Base-by-base conservation (phyloP, 2,113 vertebrate genomes). In the Zosterops borbonicus region DNA sequence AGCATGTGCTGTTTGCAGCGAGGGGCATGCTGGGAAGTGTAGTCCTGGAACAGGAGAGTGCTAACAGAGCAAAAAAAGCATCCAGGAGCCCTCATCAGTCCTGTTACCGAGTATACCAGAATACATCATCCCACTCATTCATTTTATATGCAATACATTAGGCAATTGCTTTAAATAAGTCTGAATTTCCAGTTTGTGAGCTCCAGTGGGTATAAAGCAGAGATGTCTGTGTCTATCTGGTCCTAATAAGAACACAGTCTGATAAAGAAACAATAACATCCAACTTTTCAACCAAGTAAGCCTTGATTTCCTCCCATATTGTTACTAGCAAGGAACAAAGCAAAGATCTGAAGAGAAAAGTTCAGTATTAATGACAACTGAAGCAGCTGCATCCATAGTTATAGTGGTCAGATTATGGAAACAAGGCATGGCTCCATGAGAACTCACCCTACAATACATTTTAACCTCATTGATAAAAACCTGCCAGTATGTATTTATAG, bases 371-470 rank as follows among this genome's bases (percentile, higher is more conserved):
- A 70, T 18, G 12, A 70, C 59, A 87, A 64, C 4, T 53, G 14
- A 55, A 77, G 14, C 59, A 25, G 11, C 10, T 33, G 6, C 39
- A 75, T 7, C 18, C 12, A 27, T 0, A 75, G 31, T n/a, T 59
- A 28, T 0, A 47, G 21, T 0, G 4, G 9, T 19, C 24, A 33
- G 47, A 50, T 35, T 18, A 71, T 0, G 4, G 44, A 41, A 64
- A 77, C 9, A 21, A 31, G 22, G 29, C 22, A 10, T 0, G 12
- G 21, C 28, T 63, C 17, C 6, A 3, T 1, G 3, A 20, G 35
- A 73, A 35, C 9, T 33, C 47, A 42, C 1, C 41, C 39, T 77
- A 6, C 2, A 46, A n/a, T 0, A 35, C 15, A 17, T 46, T 56
- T 64, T 14, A 68, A 33, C 9, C 12, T 41, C 41, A 22, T 0